Evolutionary conservation across 2,888 invertebrate species (phyloP), one percentile per base, ranked within the genome.

Genomic region (Athetis lepigone): DNA sequence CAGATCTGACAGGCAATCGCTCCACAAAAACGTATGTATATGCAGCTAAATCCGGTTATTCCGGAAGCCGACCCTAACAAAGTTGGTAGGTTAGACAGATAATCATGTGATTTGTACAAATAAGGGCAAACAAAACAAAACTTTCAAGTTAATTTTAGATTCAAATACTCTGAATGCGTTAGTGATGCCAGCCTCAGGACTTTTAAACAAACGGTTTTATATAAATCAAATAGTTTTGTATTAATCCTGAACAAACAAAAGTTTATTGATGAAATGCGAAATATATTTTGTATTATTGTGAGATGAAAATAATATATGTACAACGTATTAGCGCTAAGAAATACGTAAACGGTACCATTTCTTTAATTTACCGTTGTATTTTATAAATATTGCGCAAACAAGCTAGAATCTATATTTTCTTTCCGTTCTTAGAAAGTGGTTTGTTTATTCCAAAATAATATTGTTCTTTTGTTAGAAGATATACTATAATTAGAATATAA

Each of bases 51-150:
- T n/a, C n/a, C n/a, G n/a, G n/a, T n/a, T n/a, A n/a, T n/a, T n/a
- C n/a, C n/a, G n/a, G n/a, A n/a, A n/a, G n/a, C n/a, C n/a, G n/a
- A n/a, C n/a, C n/a, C n/a, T n/a, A n/a, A n/a, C n/a, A n/a, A n/a
- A n/a, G n/a, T n/a, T n/a, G n/a, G n/a, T n/a, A n/a, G n/a, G n/a
- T n/a, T n/a, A n/a, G n/a, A n/a, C n/a, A n/a, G n/a, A n/a, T n/a
- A n/a, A n/a, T n/a, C n/a, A n/a, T n/a, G n/a, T n/a, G n/a, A n/a
- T n/a, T n/a, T n/a, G n/a, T n/a, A n/a, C n/a, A n/a, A n/a, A n/a
- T n/a, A n/a, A n/a, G n/a, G n/a, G n/a, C n/a, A n/a, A n/a, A n/a
- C 27, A 16, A 71, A 71, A 64, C 37, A 63, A 57, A 58, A 63
- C 29, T 63, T 56, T 25, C 6, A 18, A 8, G 5, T 33, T 2